Evolutionary conservation across 2,888 invertebrate species (phyloP), one percentile per base, ranked within the genome.

Genomic region (Lathronympha strigana): DNA sequence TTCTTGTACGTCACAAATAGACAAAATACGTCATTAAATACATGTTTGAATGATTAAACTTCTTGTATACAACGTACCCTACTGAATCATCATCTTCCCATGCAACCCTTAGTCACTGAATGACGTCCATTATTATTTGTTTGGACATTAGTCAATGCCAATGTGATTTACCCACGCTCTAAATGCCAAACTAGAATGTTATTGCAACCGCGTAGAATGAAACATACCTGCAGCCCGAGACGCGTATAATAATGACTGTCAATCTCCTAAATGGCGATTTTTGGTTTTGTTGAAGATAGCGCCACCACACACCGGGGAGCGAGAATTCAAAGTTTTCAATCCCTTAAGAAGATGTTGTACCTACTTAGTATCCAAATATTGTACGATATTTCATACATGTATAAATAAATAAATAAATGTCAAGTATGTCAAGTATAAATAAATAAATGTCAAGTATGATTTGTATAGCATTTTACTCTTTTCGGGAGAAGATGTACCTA

Each of bases 161-260:
- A 40, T 28, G 43, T 55, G 43, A 53, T 43, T 61, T 61, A 61
- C 61, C 43, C 61, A 51, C 61, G 61, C 50, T 53, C 61, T 4
- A 61, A 6, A 25, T 25, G 25, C 3, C 3, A 25, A 25, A 25
- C 6, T 4, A 4, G 6, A 25, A 25, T 25, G 36, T n/a, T n/a
- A 55, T 17, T 55, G 54, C 54, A 38, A 40, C 36, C n/a, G 15
- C 4, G 6, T 5, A 17, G 9, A 15, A n/a, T 25, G 1, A 47
- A 17, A 21, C 11, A 58, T 0, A 40, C n/a, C n/a, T 3, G 0
- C 19, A 43, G 19, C 36, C 11, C 9, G 11, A 2, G 15, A 38
- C 15, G 15, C n/a, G 6, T 38, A 38, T 15, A 15, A 40, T 40
- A 1, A 15, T 15, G 13, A 40, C 38, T 17, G 15, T 40, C 17